Percentiles rank a stretch among this genome's conserved stretches.
Conservation (phyloP, 2,113 vertebrate species). For the Mohoua ochrocephala region DNA sequence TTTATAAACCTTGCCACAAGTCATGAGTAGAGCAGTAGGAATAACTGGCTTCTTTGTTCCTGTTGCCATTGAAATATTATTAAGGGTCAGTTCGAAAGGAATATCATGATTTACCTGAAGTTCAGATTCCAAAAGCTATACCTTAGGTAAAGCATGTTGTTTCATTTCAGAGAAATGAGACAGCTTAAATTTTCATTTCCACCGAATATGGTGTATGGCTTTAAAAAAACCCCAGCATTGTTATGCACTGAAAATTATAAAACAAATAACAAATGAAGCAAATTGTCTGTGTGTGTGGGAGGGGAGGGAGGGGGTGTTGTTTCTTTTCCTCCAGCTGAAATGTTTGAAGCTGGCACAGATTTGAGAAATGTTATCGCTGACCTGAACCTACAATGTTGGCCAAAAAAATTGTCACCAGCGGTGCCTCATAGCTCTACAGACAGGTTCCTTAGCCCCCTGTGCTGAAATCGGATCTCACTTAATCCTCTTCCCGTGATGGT, state of each 20-base stretch:
- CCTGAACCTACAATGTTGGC: background rate
- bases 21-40: background rate
- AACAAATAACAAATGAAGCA: background rate
- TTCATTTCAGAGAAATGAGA: background rate
- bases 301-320: background rate
- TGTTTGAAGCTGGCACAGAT: background rate
- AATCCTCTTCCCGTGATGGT: background rate
- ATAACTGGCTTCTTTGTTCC: background rate
- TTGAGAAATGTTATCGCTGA: background rate
- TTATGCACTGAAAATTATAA: background rate
- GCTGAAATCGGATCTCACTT: background rate
- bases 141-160: background rate
- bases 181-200: background rate
- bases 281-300: background rate
- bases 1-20: background rate
- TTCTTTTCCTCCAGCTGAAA: background rate
- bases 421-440: background rate
- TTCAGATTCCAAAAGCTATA: background rate
- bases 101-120: background rate
- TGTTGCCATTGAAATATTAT: background rate
- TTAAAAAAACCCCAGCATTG: background rate
- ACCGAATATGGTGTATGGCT: background rate
- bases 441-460: background rate
- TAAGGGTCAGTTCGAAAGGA: background rate
- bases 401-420: background rate